These are phyloP conservation scores for Takifugu bimaculatus DNA, from an alignment of 2,113 vertebrate species.

Conservation along the genomic window DNA sequence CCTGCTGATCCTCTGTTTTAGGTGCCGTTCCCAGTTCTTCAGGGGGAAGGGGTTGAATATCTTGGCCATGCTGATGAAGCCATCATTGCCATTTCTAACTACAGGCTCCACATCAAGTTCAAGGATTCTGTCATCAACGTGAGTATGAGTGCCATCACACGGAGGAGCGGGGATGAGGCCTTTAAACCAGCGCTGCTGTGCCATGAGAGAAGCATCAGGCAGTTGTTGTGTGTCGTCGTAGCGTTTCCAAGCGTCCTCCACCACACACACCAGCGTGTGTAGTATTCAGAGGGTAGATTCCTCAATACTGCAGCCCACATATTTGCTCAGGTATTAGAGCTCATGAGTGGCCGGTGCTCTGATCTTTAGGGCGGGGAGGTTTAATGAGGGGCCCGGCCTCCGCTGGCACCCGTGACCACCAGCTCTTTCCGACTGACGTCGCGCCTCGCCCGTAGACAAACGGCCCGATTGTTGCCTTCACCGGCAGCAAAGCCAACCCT, in stretches of 20 bases:
- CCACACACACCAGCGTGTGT: conserved; percentile 20
- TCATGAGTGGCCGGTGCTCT: conserved; percentile 13
- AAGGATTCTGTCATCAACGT: conserved; percentile 98
- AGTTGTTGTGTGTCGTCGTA: conserved; percentile 1
- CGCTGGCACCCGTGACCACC: conserved; percentile 36
- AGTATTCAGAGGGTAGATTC: conserved; percentile 3
- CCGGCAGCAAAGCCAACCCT: conserved; percentile 38
- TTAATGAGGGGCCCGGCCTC: conserved; percentile 28
- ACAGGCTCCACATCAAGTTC: conserved; percentile 97
- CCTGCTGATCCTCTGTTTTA: conserved; percentile 51
- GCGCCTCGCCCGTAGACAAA: conserved; percentile 52
- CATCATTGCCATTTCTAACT: conserved; percentile 97
- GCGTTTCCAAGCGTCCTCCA: conserved; percentile 8
- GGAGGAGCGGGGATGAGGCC: too few species aligned
- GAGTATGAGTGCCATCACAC: conserved; percentile 57
- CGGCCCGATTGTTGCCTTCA: conserved; percentile 56
- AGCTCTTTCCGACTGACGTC: conserved; percentile 52
- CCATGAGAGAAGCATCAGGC: conserved; percentile 11
- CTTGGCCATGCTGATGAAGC: conserved; percentile 91
- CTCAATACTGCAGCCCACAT: conserved; percentile 1
- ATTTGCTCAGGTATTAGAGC: conserved; percentile 9
- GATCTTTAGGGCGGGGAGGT: conserved; percentile 30
- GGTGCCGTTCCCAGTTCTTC: conserved; percentile 94
- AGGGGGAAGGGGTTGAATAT: conserved; percentile 97
- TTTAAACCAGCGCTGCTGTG: neutral